These are phyloP conservation scores for Pollenia angustigena DNA, from an alignment of 2,888 invertebrate genomes.

Conservation along the genomic window DNA sequence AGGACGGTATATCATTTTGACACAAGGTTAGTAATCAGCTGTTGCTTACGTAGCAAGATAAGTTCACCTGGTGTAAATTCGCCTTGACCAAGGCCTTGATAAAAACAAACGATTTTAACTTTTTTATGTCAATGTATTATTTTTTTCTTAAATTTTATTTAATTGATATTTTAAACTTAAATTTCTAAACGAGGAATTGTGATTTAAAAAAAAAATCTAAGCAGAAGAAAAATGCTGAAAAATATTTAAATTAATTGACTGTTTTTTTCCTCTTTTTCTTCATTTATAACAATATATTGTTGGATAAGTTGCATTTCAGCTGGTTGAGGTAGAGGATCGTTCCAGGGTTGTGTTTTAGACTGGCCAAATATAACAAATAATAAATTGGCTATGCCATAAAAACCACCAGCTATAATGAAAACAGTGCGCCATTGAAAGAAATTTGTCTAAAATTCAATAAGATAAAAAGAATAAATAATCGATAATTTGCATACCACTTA, in stretches of 20 bases:
- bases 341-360: slow-evolving; percentile 86
- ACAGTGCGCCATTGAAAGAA: slow-evolving; percentile 86
- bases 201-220: no score
- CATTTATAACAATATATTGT: neutral
- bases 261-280: neutral
- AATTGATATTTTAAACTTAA: no score
- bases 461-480: slow-evolving; percentile 34
- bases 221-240: slow-evolving; percentile 1
- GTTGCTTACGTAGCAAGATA: no score
- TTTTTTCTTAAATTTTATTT: no score
- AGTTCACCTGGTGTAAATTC: no score
- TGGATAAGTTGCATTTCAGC: slow-evolving; percentile 66
- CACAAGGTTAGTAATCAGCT: no score
- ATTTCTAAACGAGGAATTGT: no score
- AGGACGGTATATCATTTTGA: no score
- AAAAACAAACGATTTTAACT: no score
- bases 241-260: neutral
- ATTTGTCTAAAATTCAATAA: slow-evolving; percentile 85
- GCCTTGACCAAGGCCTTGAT: no score
- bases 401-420: slow-evolving; percentile 85
- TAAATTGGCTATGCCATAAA: slow-evolving; percentile 85
- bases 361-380: slow-evolving; percentile 85
- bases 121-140: no score
- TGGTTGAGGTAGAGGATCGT: slow-evolving; percentile 83
- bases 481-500: slow-evolving; percentile 80